Evolutionary conservation across 2,797 vertebrate genomes (phyloP).

Genomic region (Microctenopoma lineatum): DNA sequence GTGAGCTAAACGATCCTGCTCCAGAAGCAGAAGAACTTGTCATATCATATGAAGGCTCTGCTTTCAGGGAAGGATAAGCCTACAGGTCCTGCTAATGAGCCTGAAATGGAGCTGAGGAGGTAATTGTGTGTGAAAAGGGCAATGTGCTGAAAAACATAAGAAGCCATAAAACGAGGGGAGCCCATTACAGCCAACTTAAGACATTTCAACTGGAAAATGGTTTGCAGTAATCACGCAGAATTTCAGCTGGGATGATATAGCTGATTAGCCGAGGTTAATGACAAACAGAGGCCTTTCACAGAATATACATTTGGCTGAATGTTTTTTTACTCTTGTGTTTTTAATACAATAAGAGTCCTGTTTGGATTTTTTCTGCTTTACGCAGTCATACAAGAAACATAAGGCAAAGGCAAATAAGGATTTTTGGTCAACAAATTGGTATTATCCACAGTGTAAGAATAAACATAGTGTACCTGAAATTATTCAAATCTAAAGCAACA

Average conservation of each 20-base stretch:
- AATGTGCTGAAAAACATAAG: constrained; percentile 71
- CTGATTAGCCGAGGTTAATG: constrained; percentile 77
- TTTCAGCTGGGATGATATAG: constrained; percentile 63
- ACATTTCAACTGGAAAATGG: constrained; percentile 78
- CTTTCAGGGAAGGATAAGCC: constrained; percentile 60
- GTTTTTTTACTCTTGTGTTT: constrained; percentile 17
- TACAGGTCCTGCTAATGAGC: constrained; percentile 74
- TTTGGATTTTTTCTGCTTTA: constrained; percentile 6
- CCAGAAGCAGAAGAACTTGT: constrained; percentile 40
- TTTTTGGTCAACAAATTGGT: background rate
- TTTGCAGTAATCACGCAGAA: constrained; percentile 54
- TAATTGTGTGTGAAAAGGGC: constrained; percentile 79
- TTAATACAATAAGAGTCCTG: too few relatives aligned
- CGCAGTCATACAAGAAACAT: constrained; percentile 9
- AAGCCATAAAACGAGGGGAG: constrained; percentile 75
- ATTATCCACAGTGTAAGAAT: background rate
- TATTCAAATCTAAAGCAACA: too few relatives aligned
- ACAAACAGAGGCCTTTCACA: constrained; percentile 47
- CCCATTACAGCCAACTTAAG: constrained; percentile 72
- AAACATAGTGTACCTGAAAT: background rate
- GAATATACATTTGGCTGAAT: constrained; percentile 29
- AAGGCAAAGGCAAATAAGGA: background rate
- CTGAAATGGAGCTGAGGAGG: constrained; percentile 77
- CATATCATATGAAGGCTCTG: constrained; percentile 52
- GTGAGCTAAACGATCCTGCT: constrained; percentile 31